Percentiles rank a stretch among this genome's conserved stretches.
These are phyloP conservation scores for Carduelis carduelis DNA, from an alignment of 2,797 vertebrate species.

Conservation along the genomic window DNA sequence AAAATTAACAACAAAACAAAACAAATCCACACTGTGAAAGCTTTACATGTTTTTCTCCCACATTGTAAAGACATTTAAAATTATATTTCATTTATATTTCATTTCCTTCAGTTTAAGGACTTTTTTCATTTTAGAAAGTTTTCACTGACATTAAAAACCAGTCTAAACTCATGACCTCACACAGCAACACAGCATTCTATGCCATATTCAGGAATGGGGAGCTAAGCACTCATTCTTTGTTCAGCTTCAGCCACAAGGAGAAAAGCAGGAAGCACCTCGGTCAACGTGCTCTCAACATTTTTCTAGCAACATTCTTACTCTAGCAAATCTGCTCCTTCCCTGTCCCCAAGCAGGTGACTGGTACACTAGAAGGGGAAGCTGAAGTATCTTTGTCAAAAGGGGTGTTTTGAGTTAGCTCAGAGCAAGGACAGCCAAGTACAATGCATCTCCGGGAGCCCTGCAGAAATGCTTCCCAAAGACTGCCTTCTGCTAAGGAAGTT, in stretches of 20 bases:
- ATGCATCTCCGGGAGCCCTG: not conserved
- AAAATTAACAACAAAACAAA: not conserved
- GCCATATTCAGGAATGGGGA: not conserved
- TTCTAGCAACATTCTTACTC: not conserved
- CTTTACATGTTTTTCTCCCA: accelerated
- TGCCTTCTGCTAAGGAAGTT: not conserved
- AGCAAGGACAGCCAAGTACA: not conserved
- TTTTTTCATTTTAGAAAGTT: not conserved
- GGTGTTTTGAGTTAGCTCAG: not conserved
- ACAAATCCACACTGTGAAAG: not conserved
- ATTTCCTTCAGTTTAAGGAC: not conserved
- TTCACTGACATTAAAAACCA: not conserved
- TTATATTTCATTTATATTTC: not conserved
- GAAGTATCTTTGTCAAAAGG: not conserved
- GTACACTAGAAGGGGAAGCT: not conserved
- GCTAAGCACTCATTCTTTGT: not conserved
- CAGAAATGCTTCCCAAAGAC: not conserved
- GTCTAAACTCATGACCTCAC: not conserved
- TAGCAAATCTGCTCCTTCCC: not conserved
- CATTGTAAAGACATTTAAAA: not conserved
- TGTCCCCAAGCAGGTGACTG: not conserved
- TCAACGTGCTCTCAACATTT: not conserved
- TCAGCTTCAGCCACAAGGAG: not conserved
- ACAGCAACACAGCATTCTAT: not conserved
- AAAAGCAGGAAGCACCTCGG: not conserved